These are phyloP conservation scores for Notarius lentiginosus DNA, from an alignment of 2,113 vertebrate species.

Conservation along the genomic window DNA sequence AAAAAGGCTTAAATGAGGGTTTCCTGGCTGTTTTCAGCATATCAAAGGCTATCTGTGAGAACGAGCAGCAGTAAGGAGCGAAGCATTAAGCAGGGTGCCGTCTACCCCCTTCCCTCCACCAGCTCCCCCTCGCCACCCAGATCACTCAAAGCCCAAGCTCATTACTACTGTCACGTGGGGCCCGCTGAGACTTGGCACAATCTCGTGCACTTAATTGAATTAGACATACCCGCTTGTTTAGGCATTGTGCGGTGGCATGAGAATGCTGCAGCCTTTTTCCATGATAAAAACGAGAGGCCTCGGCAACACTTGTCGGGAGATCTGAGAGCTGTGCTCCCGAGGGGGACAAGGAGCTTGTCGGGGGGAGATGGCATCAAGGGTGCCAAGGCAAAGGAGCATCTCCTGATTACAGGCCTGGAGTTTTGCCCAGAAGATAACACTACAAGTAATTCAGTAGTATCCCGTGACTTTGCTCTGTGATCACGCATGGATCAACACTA, in stretches of 20 bases:
- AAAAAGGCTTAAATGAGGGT: constrained; percentile 59
- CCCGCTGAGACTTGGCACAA: constrained; percentile 74
- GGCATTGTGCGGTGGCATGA: constrained; percentile 75
- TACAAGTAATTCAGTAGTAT: constrained; percentile 19
- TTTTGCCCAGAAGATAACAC: constrained; percentile 25
- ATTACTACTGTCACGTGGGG: constrained; percentile 74
- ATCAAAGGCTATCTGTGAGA: constrained; percentile 63
- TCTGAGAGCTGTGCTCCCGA: constrained; percentile 63
- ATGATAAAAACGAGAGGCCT: constrained; percentile 63
- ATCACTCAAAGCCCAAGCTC: constrained; percentile 59
- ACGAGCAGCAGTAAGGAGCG: constrained; percentile 59
- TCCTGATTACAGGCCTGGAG: constrained; percentile 33
- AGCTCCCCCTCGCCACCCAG: constrained; percentile 55
- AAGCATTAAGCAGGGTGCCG: constrained; percentile 60
- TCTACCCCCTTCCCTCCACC: constrained; percentile 28
- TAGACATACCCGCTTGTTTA: constrained; percentile 81
- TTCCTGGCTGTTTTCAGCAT: constrained; percentile 61
- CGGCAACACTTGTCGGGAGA: constrained; percentile 71
- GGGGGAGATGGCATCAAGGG: constrained; percentile 30
- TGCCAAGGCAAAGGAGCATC: constrained; percentile 44
- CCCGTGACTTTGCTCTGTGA: neutral
- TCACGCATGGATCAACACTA: constrained; percentile 34
- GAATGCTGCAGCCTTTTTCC: constrained; percentile 70
- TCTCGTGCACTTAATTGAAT: constrained; percentile 78
- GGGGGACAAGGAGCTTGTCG: constrained; percentile 41